These are phyloP conservation scores for Ictidomys tridecemlineatus DNA, from an alignment of 2,113 vertebrate species.

Conservation along the genomic window DNA sequence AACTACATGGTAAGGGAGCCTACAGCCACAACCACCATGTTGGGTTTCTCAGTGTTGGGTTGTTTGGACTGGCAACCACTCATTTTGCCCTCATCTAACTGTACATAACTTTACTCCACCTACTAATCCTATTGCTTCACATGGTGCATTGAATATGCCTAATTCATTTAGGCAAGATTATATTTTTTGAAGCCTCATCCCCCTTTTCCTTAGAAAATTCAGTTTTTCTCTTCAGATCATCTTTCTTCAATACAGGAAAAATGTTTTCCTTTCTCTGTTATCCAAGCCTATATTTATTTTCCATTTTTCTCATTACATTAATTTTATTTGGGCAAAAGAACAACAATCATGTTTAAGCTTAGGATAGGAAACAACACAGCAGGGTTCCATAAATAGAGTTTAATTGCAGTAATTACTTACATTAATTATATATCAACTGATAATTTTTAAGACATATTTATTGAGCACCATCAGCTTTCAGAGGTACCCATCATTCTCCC, in stretches of 20 bases:
- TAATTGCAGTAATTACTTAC: conserved; percentile 75
- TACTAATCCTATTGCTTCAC: background rate
- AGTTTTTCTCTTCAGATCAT: conserved; percentile 24
- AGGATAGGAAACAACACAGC: conserved; percentile 63
- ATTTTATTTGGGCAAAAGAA: conserved; percentile 74
- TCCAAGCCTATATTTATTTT: conserved; percentile 70
- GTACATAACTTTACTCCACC: background rate
- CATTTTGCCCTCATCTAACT: background rate
- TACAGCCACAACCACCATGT: background rate
- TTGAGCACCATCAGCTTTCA: conserved; percentile 79
- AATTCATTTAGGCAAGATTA: background rate
- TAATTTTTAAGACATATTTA: conserved; percentile 67
- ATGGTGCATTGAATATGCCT: background rate
- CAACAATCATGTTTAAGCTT: conserved; percentile 68
- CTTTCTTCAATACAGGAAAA: conserved; percentile 54
- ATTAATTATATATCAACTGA: conserved; percentile 75
- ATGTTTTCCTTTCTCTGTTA: conserved; percentile 46
- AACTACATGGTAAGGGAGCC: background rate
- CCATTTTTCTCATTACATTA: conserved; percentile 70
- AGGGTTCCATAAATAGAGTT: conserved; percentile 72
- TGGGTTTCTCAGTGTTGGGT: background rate
- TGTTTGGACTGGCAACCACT: background rate
- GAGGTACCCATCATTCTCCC: conserved; percentile 50
- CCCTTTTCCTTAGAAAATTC: background rate
- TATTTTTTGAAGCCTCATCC: background rate